phyloP scores from a whole-genome alignment of 53 echinoderm and acorn worm species.

The Apostichopus leukothele region DNA sequence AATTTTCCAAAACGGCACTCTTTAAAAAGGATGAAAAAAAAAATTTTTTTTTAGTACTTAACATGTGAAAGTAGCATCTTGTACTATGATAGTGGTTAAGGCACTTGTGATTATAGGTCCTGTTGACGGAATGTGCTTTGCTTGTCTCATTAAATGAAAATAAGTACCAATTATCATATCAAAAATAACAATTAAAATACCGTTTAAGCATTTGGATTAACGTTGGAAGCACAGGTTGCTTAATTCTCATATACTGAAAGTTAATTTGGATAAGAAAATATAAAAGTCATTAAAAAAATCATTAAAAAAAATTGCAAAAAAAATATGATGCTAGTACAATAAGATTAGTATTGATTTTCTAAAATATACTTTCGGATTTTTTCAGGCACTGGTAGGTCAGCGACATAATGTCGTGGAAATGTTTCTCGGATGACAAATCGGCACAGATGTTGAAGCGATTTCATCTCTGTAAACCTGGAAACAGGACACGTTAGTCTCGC shows the following conservation, averaged over 20 bases:
- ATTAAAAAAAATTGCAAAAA: not conserved
- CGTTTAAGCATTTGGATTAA: not conserved
- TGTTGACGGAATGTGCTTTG: not conserved
- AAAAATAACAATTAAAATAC: not conserved
- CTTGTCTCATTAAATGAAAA: not conserved
- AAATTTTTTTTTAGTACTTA: too few species aligned
- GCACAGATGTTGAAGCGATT: slow-evolving; percentile 87
- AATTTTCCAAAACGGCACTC: too few species aligned
- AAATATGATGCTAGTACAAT: not conserved
- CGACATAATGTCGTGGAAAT: slow-evolving; percentile 83
- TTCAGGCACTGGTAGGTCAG: slow-evolving; percentile 79
- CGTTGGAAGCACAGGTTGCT: not conserved
- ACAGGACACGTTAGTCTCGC: slow-evolving; percentile 87
- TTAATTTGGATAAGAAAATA: not conserved
- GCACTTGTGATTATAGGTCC: not conserved
- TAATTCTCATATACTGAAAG: not conserved
- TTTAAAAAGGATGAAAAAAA: too few species aligned
- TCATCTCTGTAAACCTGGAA: slow-evolving; percentile 83
- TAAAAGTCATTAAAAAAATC: not conserved
- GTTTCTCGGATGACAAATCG: slow-evolving; percentile 91
- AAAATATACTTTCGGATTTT: slow-evolving; percentile 87
- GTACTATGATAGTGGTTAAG: not conserved
- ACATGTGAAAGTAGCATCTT: too few species aligned
- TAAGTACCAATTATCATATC: not conserved
- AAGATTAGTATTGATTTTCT: slow-evolving; percentile 77